Conservation (phyloP, 2,113 vertebrate genomes). For the Corythoichthys haematopterus region DNA sequence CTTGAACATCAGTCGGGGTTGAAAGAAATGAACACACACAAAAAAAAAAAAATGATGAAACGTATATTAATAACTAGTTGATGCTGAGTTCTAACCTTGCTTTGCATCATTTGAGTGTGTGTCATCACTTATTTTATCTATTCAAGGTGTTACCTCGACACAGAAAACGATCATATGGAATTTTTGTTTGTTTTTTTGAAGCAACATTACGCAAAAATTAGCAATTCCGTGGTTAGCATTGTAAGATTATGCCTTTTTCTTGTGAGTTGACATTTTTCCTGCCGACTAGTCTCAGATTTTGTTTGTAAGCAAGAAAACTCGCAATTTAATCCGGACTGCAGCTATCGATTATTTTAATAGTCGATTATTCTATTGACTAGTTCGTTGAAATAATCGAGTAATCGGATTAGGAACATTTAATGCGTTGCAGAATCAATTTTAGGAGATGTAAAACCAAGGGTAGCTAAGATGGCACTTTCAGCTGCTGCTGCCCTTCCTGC, state of each 20-base stretch:
- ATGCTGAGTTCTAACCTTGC: slow-evolving; percentile 25
- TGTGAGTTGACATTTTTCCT: not conserved
- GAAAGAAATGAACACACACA: slow-evolving; percentile 24
- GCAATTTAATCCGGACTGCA: too few species aligned
- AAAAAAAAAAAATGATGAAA: slow-evolving; percentile 69
- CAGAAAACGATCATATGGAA: not conserved
- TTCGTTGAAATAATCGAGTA: too few species aligned
- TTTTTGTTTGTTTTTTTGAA: not conserved
- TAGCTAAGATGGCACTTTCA: too few species aligned
- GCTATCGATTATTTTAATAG: too few species aligned
- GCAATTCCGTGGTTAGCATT: not conserved
- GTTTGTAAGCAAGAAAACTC: too few species aligned
- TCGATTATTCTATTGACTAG: too few species aligned
- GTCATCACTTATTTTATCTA: slow-evolving; percentile 4
- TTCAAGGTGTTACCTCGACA: slow-evolving; percentile 3
- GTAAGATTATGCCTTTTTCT: not conserved
- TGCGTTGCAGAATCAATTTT: too few species aligned
- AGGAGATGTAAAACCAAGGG: too few species aligned
- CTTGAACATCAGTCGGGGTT: slow-evolving; percentile 77
- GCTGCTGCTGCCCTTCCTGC: too few species aligned
- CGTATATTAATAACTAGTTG: slow-evolving; percentile 67
- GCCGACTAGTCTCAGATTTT: too few species aligned
- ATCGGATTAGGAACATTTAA: too few species aligned
- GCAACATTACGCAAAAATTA: not conserved
- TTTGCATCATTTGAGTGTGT: slow-evolving; percentile 2